Evolutionary conservation across 2,888 invertebrate species (phyloP).

Genomic region (Cephus pulcher): DNA sequence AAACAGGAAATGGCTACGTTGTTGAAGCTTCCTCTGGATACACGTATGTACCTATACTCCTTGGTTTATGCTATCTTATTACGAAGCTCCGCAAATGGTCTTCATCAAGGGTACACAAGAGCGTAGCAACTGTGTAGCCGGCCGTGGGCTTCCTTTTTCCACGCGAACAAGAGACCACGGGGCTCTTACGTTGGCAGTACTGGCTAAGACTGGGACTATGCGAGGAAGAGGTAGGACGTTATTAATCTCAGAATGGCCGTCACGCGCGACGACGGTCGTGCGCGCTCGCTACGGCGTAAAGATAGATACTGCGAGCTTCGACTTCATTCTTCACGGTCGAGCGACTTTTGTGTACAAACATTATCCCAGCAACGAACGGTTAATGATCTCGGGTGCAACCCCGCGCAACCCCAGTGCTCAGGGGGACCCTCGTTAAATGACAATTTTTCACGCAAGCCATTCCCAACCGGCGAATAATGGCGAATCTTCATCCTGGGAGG

Average conservation of each 20-base stretch:
- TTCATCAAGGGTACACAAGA: constrained; percentile 41
- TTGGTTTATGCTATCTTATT: constrained; percentile 43
- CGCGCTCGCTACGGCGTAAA: constrained; percentile 2
- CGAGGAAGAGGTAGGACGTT: constrained; percentile 1
- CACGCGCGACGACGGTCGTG: constrained; percentile 11
- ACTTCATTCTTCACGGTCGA: constrained; percentile 45
- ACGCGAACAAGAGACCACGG: not conserved
- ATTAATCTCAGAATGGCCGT: constrained; percentile 1
- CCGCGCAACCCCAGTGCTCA: not conserved
- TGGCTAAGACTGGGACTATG: not conserved
- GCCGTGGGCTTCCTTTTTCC: constrained; percentile 8
- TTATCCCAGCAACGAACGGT: constrained; percentile 33
- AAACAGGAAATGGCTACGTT: not conserved
- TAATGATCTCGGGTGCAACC: constrained; percentile 34
- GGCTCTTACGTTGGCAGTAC: not conserved
- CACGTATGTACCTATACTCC: not conserved
- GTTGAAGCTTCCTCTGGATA: not conserved
- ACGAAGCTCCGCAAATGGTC: constrained; percentile 47
- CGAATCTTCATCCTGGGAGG: not conserved
- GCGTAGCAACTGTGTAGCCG: constrained; percentile 13
- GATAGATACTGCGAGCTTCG: constrained; percentile 5
- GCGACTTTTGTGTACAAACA: constrained; percentile 30
- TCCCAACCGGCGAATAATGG: not conserved
- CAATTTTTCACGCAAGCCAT: constrained; percentile 21
- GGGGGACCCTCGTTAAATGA: constrained; percentile 38